Base-by-base conservation (phyloP, 2,797 vertebrate genomes). In the Astyanax mexicanus region DNA sequence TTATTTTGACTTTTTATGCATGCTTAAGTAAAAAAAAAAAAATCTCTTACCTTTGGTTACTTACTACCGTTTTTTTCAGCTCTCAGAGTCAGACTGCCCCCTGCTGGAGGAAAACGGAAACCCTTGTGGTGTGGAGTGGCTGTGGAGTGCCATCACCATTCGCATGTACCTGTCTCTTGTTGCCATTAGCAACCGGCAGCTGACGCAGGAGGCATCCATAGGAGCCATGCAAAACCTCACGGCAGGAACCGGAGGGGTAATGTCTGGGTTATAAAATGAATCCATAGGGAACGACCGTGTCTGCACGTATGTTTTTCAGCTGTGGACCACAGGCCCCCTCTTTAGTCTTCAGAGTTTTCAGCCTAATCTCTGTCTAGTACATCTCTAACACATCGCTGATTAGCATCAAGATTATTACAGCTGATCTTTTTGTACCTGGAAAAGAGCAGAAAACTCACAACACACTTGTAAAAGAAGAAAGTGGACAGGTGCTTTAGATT, bases 201-300 rank as follows among this genome's bases (percentile, higher is more conserved):
- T 86, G 83, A 98, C 96, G 0, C 95, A 95, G 88, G 93, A 96
- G 78, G 97, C 96, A 0, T 94, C 96, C 1, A 72, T 97, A 6
- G 97, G 96, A 61, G 95, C 97, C 0, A 93, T 99, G 77, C 97
- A 97, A 91, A 99, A 99, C 88, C 95, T 98, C 86, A 98, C 97
- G 0, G 94, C 96, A 0, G 95, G 95, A 45, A 93, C 65, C 0
- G 93, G 94, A 71, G 85, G 80, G 40, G 97, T 98, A 86, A 81
- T 25, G 27, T 3, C 0, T 10, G 17, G 23, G 25, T 69, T 47
- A 23, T 49, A 21, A 55, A 44, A 4, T 21, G 6, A 29, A 8
- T 55, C 6, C 1, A 40, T 17, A 40, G 1, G 9, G 3, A 12
- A 4, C 25, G 27, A 21, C 8, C n/a, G 8, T 12, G 12, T 12